phyloP scores from a whole-genome alignment of 1,140 invertebrate species.

The Zaprionus capensis region DNA sequence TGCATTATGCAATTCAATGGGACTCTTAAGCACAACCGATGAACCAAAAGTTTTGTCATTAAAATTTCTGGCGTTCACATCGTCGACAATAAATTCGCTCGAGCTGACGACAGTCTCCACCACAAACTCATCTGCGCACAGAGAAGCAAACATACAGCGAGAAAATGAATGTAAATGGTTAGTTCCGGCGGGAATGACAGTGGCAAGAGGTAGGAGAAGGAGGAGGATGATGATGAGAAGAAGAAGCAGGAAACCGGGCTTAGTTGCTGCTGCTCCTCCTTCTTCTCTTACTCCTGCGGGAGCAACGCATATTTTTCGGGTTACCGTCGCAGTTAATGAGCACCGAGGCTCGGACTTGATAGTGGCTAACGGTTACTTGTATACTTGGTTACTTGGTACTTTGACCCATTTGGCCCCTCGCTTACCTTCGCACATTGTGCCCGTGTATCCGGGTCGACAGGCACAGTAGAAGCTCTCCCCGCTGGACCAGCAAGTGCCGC shows the following conservation, averaged over 20 bases:
- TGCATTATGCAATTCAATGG: constrained; percentile 87
- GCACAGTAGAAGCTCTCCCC: constrained; percentile 91
- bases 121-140: constrained; percentile 86
- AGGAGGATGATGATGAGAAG: not conserved
- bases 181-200: constrained; percentile 17
- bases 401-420: not conserved
- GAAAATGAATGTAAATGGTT: constrained; percentile 56
- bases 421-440: constrained; percentile 90
- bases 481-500: constrained; percentile 90
- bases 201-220: not conserved
- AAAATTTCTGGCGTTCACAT: constrained; percentile 86
- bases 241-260: constrained; percentile 2
- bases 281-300: not conserved
- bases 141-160: constrained; percentile 14
- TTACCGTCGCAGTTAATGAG: constrained; percentile 36
- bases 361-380: not conserved
- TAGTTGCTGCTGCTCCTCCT: constrained; percentile 5
- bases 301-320: constrained; percentile 28
- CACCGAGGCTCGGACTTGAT: constrained; percentile 3
- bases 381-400: not conserved
- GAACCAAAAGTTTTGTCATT: constrained; percentile 88
- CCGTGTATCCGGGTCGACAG: constrained; percentile 90
- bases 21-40: constrained; percentile 83
- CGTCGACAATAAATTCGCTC: constrained; percentile 85
- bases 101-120: constrained; percentile 87